phyloP scores from a whole-genome alignment of 2,113 vertebrate genomes.

The Coregonus clupeaformis region DNA sequence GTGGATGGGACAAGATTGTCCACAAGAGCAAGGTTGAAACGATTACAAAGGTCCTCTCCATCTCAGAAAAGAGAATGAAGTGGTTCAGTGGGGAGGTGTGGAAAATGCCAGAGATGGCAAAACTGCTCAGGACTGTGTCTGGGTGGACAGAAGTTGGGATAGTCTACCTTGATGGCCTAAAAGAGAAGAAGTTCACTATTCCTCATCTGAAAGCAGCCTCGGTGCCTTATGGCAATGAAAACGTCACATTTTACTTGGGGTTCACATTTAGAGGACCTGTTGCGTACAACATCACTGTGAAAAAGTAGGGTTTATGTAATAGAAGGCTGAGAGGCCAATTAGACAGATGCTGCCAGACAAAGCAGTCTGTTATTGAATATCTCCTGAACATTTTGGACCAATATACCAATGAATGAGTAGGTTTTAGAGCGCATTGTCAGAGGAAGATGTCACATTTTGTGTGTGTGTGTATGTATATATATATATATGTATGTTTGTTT shows the following conservation, averaged over 20 bases:
- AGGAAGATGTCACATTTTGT: too few species aligned
- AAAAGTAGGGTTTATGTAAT: constrained; percentile 9
- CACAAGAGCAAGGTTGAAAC: constrained; percentile 74
- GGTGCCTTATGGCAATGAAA: constrained; percentile 74
- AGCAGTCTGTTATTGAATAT: too few species aligned
- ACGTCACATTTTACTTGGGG: constrained; percentile 64
- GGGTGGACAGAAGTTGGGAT: constrained; percentile 78
- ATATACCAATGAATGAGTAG: too few species aligned
- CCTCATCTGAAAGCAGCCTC: constrained; percentile 65
- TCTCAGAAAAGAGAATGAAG: constrained; percentile 73
- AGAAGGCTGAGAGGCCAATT: too few species aligned
- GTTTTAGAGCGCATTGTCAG: too few species aligned
- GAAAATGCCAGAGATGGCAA: constrained; percentile 57
- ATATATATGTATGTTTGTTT: too few species aligned
- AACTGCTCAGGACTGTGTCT: constrained; percentile 66
- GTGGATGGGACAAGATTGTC: constrained; percentile 74
- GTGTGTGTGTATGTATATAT: too few species aligned
- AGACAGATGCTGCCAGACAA: too few species aligned
- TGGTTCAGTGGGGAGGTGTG: constrained; percentile 73
- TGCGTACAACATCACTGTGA: constrained; percentile 61
- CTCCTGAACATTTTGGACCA: too few species aligned
- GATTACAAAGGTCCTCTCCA: constrained; percentile 54
- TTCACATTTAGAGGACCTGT: constrained; percentile 65
- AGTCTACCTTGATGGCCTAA: constrained; percentile 68
- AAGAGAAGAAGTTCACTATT: constrained; percentile 56